A percentile compares a stretch with the other conserved stretches of the same genome.
Evolutionary conservation across 2,797 vertebrate species (phyloP).

Genomic region (Tenualosa ilisha): DNA sequence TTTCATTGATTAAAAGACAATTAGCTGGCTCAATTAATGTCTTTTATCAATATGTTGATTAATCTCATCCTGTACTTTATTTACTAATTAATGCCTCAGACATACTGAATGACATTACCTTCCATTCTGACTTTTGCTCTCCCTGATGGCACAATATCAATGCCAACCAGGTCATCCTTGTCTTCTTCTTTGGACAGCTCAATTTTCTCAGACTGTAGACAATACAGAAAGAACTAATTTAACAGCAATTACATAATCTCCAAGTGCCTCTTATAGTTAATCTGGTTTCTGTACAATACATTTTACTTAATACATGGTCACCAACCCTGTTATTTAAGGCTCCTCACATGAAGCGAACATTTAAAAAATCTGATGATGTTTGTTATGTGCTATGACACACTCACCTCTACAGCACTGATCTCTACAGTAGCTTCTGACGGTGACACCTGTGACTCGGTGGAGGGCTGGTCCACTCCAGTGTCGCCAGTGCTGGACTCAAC

Average conservation of each 20-base stretch:
- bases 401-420: slow-evolving; percentile 38
- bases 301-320: not conserved
- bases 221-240: not conserved
- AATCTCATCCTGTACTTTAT: not conserved
- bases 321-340: not conserved
- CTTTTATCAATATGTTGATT: not conserved
- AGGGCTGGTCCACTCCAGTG: slow-evolving; percentile 55
- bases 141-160: not conserved
- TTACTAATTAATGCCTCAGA: not conserved
- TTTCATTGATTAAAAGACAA: no score
- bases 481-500: slow-evolving; percentile 71
- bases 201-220: slow-evolving; percentile 38
- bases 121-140: not conserved
- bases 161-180: not conserved
- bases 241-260: not conserved
- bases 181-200: slow-evolving; percentile 38
- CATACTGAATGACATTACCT: not conserved
- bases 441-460: slow-evolving; percentile 49
- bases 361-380: not conserved
- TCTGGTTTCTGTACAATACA: not conserved
- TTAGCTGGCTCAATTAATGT: not conserved
- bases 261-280: not conserved
- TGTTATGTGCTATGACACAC: slow-evolving; percentile 23
- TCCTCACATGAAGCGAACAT: not conserved
- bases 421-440: slow-evolving; percentile 36